Evolutionary conservation across 2,797 vertebrate species (phyloP).

Genomic region (Strix occidentalis): DNA sequence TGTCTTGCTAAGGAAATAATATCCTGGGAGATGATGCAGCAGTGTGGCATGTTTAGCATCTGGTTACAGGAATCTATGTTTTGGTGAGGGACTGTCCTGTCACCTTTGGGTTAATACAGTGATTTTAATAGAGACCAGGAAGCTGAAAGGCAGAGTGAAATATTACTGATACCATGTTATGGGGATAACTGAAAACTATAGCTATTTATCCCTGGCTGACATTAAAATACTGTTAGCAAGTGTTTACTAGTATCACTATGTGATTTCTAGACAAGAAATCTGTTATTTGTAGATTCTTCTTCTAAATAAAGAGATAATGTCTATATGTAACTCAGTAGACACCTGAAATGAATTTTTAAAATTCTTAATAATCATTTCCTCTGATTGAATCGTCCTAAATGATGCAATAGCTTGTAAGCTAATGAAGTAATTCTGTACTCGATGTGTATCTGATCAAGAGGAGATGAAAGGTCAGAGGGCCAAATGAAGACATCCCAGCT

Average conservation of each 20-base stretch:
- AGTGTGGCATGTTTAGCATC: not conserved
- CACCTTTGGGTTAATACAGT: not conserved
- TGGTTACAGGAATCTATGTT: not conserved
- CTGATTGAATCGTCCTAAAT: not conserved
- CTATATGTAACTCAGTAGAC: not conserved
- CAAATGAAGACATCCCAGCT: not conserved
- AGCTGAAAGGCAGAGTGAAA: not conserved
- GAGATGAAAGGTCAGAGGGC: not conserved
- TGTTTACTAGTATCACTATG: not conserved
- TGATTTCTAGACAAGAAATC: not conserved
- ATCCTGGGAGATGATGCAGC: not conserved
- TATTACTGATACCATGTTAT: not conserved
- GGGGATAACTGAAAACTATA: not conserved
- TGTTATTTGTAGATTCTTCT: not conserved
- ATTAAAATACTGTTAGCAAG: not conserved
- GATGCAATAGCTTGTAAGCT: slow-evolving; percentile 14
- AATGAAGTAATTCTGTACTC: not conserved
- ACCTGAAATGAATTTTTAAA: not conserved
- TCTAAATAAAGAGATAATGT: not conserved
- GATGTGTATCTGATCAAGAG: not conserved
- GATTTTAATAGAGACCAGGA: not conserved
- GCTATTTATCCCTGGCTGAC: not conserved
- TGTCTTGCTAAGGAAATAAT: not conserved
- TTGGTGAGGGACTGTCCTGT: not conserved
- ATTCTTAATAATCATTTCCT: slow-evolving; percentile 1